These are phyloP conservation scores for Gandaritis pyraliata DNA, from an alignment of 2,888 invertebrate genomes.

Conservation along the genomic window DNA sequence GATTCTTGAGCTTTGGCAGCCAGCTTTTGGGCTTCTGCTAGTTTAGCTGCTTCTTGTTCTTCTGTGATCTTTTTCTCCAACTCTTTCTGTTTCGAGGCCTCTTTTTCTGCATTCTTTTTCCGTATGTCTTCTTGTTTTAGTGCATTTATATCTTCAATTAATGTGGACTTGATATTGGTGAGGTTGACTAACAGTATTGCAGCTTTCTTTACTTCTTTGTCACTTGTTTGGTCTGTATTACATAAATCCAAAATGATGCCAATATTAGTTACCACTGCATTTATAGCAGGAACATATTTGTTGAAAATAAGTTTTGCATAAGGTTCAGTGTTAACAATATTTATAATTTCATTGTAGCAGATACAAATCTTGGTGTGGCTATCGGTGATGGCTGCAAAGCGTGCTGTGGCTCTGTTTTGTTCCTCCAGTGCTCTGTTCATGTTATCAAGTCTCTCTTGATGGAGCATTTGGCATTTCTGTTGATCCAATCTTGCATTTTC, in stretches of 20 bases:
- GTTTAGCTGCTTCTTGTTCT: conserved; percentile 48
- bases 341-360: conserved; percentile 83
- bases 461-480: conserved; percentile 74
- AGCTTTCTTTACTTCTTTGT: conserved; percentile 83
- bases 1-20: conserved; percentile 41
- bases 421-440: conserved; percentile 81
- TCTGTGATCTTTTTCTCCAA: conserved; percentile 60
- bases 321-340: conserved; percentile 73
- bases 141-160: conserved; percentile 67
- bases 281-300: conserved; percentile 71
- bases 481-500: conserved; percentile 77
- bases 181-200: conserved; percentile 75
- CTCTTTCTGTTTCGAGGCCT: conserved; percentile 57
- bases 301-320: conserved; percentile 68
- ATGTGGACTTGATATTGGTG: conserved; percentile 74
- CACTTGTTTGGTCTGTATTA: conserved; percentile 70
- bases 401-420: conserved; percentile 72
- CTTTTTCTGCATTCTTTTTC: conserved; percentile 59
- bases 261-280: conserved; percentile 70
- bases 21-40: conserved; percentile 45
- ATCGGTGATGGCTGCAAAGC: conserved; percentile 82
- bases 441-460: conserved; percentile 73
- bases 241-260: conserved; percentile 74
- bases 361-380: conserved; percentile 83
- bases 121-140: conserved; percentile 54